Conservation (phyloP, 2,797 vertebrate genomes). For the Rhinoraja longicauda region DNA sequence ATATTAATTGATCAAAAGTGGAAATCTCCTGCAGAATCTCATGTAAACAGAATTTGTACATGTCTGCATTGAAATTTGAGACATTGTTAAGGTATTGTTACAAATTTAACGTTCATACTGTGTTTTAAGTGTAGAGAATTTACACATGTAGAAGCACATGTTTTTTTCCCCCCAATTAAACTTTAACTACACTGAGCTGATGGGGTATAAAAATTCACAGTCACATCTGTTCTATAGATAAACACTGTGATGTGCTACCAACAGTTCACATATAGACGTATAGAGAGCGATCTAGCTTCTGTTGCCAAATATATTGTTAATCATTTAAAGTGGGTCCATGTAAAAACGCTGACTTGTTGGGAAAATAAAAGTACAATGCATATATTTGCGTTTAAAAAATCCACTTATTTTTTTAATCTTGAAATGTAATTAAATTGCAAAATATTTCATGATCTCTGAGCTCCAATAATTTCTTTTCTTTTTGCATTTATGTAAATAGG, state of each 20-base stretch:
- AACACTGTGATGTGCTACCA: background rate
- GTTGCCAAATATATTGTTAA: background rate
- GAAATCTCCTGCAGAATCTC: background rate
- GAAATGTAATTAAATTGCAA: background rate
- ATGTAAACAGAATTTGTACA: background rate
- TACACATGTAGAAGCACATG: background rate
- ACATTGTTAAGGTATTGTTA: background rate
- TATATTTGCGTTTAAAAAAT: background rate
- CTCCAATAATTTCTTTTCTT: background rate
- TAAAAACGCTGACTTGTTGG: background rate
- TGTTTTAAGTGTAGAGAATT: background rate
- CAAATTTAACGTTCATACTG: background rate
- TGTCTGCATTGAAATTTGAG: background rate
- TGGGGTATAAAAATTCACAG: slow-evolving; percentile 21
- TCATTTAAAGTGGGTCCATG: background rate
- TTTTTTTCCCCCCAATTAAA: slow-evolving; percentile 1
- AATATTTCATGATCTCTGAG: background rate
- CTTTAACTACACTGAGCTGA: slow-evolving; percentile 1
- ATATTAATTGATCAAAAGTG: background rate
- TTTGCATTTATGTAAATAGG: slow-evolving; percentile 1
- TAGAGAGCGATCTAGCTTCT: background rate
- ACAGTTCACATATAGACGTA: background rate
- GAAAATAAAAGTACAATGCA: background rate
- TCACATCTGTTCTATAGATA: background rate
- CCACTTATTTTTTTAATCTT: background rate